Conservation (phyloP, 2,113 vertebrate species). For the Cariama cristata region DNA sequence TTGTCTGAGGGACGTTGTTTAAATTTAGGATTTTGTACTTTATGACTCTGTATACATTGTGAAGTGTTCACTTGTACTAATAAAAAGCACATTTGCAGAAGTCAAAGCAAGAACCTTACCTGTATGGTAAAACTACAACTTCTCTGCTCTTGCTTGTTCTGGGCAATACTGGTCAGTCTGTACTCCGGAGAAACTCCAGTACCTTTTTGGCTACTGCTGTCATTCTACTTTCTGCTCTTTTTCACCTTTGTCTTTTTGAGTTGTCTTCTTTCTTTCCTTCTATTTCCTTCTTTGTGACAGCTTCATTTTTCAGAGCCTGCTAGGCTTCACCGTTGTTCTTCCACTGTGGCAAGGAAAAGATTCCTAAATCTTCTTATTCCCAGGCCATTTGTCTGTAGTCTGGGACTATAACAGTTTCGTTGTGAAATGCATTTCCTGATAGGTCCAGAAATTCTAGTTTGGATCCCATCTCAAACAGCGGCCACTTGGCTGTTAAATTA, state of each 20-base stretch:
- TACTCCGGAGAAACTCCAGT: background rate
- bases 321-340: background rate
- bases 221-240: background rate
- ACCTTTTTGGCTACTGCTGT: background rate
- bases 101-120: background rate
- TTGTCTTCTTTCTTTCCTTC: background rate
- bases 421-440: background rate
- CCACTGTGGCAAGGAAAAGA: background rate
- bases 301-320: background rate
- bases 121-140: background rate
- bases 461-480: background rate
- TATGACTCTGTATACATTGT: background rate
- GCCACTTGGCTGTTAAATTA: background rate
- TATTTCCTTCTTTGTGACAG: background rate
- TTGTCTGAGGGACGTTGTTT: background rate
- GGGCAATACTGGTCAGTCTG: background rate
- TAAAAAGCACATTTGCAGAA: background rate
- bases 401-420: background rate
- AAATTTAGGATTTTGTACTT: background rate
- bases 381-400: background rate
- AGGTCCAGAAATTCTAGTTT: background rate
- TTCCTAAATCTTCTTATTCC: background rate
- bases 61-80: background rate
- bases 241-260: background rate
- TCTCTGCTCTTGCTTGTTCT: background rate